Percentiles rank a stretch among this genome's conserved stretches.
phyloP scores from a whole-genome alignment of 2,888 invertebrate species.

The Sicus ferrugineus region DNA sequence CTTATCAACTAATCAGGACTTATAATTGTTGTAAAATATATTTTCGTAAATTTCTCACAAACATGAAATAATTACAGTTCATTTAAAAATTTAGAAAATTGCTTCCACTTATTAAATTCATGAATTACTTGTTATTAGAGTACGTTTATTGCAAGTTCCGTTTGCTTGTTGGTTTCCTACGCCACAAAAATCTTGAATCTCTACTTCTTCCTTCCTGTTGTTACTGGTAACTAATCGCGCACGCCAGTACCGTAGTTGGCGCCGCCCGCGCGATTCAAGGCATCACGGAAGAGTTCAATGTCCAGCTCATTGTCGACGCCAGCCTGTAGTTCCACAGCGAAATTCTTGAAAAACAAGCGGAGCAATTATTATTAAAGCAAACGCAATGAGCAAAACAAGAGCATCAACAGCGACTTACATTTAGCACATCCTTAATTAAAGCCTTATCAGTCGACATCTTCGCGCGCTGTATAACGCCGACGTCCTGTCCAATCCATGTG shows the following conservation, averaged over 20 bases:
- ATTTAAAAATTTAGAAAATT: neutral
- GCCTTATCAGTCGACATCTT: slow-evolving; percentile 85
- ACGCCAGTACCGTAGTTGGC: slow-evolving; percentile 83
- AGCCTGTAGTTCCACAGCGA: slow-evolving; percentile 78
- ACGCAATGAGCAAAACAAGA: too few relatives aligned
- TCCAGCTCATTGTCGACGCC: slow-evolving; percentile 75
- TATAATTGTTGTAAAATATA: slow-evolving; percentile 32
- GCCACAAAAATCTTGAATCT: neutral
- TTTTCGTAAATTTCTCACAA: slow-evolving; percentile 41
- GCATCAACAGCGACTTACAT: slow-evolving; percentile 67
- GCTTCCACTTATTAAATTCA: too few relatives aligned
- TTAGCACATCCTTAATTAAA: slow-evolving; percentile 77
- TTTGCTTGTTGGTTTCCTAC: slow-evolving; percentile 4
- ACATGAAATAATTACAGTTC: slow-evolving; percentile 21
- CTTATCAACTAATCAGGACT: slow-evolving; percentile 49
- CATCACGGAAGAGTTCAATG: slow-evolving; percentile 74
- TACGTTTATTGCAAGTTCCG: slow-evolving; percentile 32
- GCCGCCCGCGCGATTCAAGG: slow-evolving; percentile 77
- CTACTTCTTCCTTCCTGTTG: neutral
- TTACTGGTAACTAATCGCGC: slow-evolving; percentile 65
- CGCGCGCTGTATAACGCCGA: slow-evolving; percentile 79
- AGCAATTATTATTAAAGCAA: neutral
- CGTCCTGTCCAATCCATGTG: slow-evolving; percentile 79
- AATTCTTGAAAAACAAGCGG: slow-evolving; percentile 69
- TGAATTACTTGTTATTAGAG: slow-evolving; percentile 31